Base-by-base conservation (phyloP, 2,888 invertebrate species). In the Thymelicus sylvestris region DNA sequence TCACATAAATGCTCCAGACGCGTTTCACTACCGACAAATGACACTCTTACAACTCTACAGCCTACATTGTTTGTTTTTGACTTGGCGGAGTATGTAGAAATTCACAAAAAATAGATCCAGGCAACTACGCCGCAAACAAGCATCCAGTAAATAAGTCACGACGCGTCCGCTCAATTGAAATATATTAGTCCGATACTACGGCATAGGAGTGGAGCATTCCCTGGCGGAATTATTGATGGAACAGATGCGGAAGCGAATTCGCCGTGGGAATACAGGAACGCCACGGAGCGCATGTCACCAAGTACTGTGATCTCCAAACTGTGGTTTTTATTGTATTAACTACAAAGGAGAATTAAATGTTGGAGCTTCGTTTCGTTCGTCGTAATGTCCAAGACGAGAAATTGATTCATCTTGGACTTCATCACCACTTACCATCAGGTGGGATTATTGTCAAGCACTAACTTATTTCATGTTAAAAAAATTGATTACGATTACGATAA, bases 161-260 rank as follows among this genome's bases (percentile, higher is more conserved):
- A 50, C 31, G 50, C 60, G 60, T 19, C 50, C 39, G 50, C 39
- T 50, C 67, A 67, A 67, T 67, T 61, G 61, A 52, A 67, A 67
- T 67, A 61, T 67, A 67, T 67, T 62, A 52, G 67, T 68, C 47
- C 52, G 55, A 62, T 39, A 68, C 47, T 47, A 19, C 62, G 38
- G 50, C 55, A 55, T 63, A 63, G 63, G 13, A 44, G 61, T 63
- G 47, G 6, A 63, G 47, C 31, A 47, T 38, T 68, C 63, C 63
- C 63, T 44, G n/a, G 52, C 47, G 57, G 64, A 67, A 64, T 69
- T 69, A 69, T 69, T 59, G 69, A 69, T 64, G 59, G 64, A 38
- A 47, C 63, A 63, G 44, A 63, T 41, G 57, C 63, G 55, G 62
- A 68, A 68, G 63, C 24, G 19, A 68, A 31, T 15, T 38, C 67